A percentile compares a stretch with the other conserved stretches of the same genome.
These are phyloP conservation scores for Phortica variegata DNA, from an alignment of 1,140 invertebrate species.

Conservation along the genomic window DNA sequence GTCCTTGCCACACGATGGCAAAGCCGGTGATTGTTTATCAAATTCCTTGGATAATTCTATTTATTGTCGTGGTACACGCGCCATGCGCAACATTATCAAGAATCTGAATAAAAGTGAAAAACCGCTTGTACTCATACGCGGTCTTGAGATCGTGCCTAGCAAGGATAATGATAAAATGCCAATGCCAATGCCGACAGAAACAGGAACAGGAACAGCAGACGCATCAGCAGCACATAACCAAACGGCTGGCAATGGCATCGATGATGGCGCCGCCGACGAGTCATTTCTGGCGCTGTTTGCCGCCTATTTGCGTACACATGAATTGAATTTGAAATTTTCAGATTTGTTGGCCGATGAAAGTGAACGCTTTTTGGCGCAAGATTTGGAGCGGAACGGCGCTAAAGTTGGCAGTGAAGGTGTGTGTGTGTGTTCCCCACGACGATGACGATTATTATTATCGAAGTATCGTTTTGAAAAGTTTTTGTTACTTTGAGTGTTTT, in stretches of 20 bases:
- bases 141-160: conserved; percentile 45
- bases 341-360: conserved; percentile 58
- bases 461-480: conserved; percentile 10
- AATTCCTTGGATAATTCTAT: conserved; percentile 36
- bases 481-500: too few relatives aligned
- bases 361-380: conserved; percentile 14
- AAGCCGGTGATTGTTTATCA: conserved; percentile 12
- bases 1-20: background rate
- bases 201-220: background rate
- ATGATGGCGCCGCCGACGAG: conserved; percentile 1
- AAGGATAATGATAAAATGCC: too few relatives aligned
- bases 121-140: conserved; percentile 42
- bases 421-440: background rate
- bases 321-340: conserved; percentile 69
- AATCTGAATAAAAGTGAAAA: conserved; percentile 42
- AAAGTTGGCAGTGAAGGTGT: conserved; percentile 16
- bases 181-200: too few relatives aligned
- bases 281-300: conserved; percentile 61
- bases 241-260: conserved; percentile 19
- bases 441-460: background rate
- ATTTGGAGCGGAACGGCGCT: conserved; percentile 8
- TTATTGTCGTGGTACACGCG: conserved; percentile 45
- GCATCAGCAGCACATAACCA: too few relatives aligned
- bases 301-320: conserved; percentile 68
- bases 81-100: conserved; percentile 38